Evolutionary conservation across 2,888 invertebrate genomes (phyloP), one percentile per base, ranked within the genome.

Genomic region (Anorthoa munda): DNA sequence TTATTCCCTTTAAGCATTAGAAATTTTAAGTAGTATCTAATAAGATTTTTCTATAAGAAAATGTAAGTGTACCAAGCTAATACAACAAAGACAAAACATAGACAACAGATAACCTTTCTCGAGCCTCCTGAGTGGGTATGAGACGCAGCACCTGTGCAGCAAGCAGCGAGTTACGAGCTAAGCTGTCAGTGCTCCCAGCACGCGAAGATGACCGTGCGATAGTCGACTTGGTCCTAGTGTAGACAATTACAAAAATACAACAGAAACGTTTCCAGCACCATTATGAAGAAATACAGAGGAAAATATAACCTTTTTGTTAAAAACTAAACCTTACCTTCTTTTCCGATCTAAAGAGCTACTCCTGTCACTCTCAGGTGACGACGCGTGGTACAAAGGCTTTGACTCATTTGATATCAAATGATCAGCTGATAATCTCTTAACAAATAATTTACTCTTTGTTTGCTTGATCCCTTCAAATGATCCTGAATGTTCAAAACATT

Each of bases 101-200:
- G 55, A 71, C 63, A 75, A 66, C 66, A 79, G 26, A 77, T 86
- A 87, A 97, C 97, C 98, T 97, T 94, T 98, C 98, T 87, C 98
- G 96, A 46, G 98, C 98, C 92, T 98, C 98, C 84, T 97, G 97
- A 2, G 98, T 98, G 31, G 98, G 98, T 90, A 98, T 98, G 78
- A 98, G 97, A 93, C 98, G 97, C 77, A 98, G 94, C 75, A 98
- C 98, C 93, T 98, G 98, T 78, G 98, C 98, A 58, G 98, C 98
- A 89, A 98, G 97, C 83, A 98, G 93, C 46, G 98, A 97, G 90
- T 98, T 98, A 81, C 97, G 97, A 51, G 97, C 98, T 89, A 98
- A 96, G 91, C 97, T 97, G 90, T 98, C 97, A 88, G 97, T 97
- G 88, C 97, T 97, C 53, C 96, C 96, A 9, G 95, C 95, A 76